Evolutionary conservation across 1,140 invertebrate species (phyloP), one percentile per base, ranked within the genome.

Genomic region (Drosophila tani): DNA sequence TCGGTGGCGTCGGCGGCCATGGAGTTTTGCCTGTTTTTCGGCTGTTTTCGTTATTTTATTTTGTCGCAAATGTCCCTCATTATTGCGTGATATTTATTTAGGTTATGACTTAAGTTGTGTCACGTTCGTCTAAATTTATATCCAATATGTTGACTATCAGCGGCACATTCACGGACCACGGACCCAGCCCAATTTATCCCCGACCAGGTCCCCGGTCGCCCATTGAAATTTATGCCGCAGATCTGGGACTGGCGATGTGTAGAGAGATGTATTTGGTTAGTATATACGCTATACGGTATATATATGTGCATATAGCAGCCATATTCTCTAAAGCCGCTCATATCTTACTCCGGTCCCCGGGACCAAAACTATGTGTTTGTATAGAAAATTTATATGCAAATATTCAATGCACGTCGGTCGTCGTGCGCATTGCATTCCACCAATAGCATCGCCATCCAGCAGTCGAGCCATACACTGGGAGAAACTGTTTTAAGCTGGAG

Each of bases 81-180:
- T 90, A 90, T 90, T 82, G 85, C 85, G 85, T 90, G 85, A 90
- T 90, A 90, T 90, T 90, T 90, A 90, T 90, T 90, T 90, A 90
- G 85, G 85, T 90, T 90, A 90, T 90, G 85, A 90, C 85, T 90
- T 90, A 90, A 90, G 85, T 90, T 90, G 84, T 85, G 85, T 90
- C 85, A 90, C 85, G 85, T 90, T 74, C 85, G 81, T 74, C 60
- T 69, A 62, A 90, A 90, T 90, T 90, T 90, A 90, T 90, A 85
- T 85, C 81, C 85, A 90, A 90, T 90, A 87, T 87, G 84, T 88
- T 84, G 81, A 79, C 80, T 79, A 87, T 83, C 84, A 80, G 75
- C 63, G 69, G 56, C 69, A 77, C 73, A 87, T 87, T 86, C 83
- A 77, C 77, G 77, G 65, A 51, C 83, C 83, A 77, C 77, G 77